Evolutionary conservation across 1,140 invertebrate species (phyloP).

Genomic region (Caerostris darwini): DNA sequence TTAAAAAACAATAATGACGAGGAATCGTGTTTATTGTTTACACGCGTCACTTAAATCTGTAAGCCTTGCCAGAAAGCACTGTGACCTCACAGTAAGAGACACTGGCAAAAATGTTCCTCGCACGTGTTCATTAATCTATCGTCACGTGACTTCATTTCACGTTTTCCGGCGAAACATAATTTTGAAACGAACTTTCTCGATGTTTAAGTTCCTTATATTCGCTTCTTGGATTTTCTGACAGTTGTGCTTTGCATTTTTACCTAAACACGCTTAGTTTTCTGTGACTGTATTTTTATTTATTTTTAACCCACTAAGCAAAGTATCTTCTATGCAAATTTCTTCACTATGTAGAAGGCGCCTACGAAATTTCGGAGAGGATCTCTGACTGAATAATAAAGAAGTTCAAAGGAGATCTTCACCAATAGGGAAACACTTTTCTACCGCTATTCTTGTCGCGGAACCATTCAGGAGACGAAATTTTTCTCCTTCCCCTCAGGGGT

Average conservation of each 20-base stretch:
- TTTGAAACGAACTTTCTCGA: not conserved
- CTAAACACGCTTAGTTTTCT: not conserved
- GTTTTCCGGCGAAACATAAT: conserved; percentile 50
- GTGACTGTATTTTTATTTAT: not conserved
- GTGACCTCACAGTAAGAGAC: conserved; percentile 15
- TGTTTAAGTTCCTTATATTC: not conserved
- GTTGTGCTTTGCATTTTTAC: too few species aligned
- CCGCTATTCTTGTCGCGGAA: not conserved
- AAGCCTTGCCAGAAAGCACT: not conserved
- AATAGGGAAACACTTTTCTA: not conserved
- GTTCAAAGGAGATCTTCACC: not conserved
- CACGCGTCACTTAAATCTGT: not conserved
- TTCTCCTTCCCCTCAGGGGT: not conserved
- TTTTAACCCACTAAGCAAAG: not conserved
- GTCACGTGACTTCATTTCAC: conserved; percentile 39
- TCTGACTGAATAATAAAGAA: not conserved
- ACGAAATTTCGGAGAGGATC: not conserved
- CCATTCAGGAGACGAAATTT: not conserved
- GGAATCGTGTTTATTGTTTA: conserved; percentile 10
- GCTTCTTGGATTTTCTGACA: not conserved
- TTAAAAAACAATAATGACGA: not conserved
- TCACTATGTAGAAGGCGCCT: not conserved
- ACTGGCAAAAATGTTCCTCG: conserved; percentile 40
- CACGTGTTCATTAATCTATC: conserved; percentile 73
- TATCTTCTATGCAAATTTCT: not conserved